Conservation (phyloP, 2,797 vertebrate genomes). For the Aplochiton taeniatus region DNA sequence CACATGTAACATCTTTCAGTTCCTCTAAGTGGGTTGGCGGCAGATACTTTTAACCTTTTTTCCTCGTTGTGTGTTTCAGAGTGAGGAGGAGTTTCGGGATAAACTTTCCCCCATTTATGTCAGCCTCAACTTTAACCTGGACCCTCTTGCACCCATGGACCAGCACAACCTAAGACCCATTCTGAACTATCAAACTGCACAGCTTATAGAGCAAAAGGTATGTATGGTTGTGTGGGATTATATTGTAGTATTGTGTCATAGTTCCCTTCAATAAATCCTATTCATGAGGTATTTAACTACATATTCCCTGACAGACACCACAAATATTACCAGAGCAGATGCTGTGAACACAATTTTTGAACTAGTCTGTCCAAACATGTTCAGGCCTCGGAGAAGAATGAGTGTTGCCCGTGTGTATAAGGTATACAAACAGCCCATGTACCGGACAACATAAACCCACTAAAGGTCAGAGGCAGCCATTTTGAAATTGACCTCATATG, state of each 20-base stretch:
- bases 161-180: conserved; percentile 80
- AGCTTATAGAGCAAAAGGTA: conserved; percentile 83
- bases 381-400: conserved; percentile 16
- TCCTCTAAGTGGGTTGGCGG: conserved; percentile 1
- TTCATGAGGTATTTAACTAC: conserved; percentile 25
- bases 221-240: neutral
- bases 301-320: conserved; percentile 26
- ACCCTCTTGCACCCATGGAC: conserved; percentile 75
- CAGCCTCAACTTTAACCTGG: conserved; percentile 86
- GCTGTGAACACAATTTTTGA: conserved; percentile 9
- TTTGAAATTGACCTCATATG: conserved; percentile 35
- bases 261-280: too few relatives aligned
- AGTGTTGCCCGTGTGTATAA: neutral
- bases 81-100: conserved; percentile 89
- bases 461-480: conserved; percentile 24
- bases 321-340: conserved; percentile 26
- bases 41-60: neutral
- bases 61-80: conserved; percentile 59
- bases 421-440: neutral
- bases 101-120: conserved; percentile 89
- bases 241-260: too few relatives aligned
- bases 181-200: conserved; percentile 81
- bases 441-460: neutral
- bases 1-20: neutral
- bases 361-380: conserved; percentile 10